Evolutionary conservation across 2,113 vertebrate genomes (phyloP).

Genomic region (Australoheros scitulus): DNA sequence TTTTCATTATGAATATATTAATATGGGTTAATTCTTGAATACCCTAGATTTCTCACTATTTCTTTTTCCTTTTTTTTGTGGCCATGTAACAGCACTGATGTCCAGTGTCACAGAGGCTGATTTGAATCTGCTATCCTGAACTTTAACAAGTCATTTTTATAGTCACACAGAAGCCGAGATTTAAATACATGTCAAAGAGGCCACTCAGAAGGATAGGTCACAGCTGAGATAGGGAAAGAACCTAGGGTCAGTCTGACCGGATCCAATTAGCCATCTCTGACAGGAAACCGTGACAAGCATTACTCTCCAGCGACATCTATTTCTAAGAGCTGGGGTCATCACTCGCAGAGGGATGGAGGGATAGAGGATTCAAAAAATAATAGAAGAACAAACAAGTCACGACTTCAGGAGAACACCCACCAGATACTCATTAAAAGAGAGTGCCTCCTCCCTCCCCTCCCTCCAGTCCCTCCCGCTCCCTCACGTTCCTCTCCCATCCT

Average conservation of each 20-base stretch:
- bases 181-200: conserved; percentile 61
- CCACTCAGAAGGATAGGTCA: conserved; percentile 59
- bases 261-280: conserved; percentile 73
- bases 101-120: conserved; percentile 23
- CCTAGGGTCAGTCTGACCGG: conserved; percentile 67
- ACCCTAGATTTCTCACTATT: conserved; percentile 6
- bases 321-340: conserved; percentile 35
- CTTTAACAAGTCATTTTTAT: conserved; percentile 48
- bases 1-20: conserved; percentile 22
- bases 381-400: conserved; percentile 80
- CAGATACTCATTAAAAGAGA: conserved; percentile 76
- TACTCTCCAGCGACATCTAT: conserved; percentile 41
- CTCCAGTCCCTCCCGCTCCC: background rate
- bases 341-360: conserved; percentile 25
- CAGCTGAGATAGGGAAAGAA: conserved; percentile 45
- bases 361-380: conserved; percentile 59
- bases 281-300: conserved; percentile 52
- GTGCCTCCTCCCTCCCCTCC: conserved; percentile 45
- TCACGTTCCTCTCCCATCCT: background rate
- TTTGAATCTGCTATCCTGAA: background rate
- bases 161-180: conserved; percentile 20
- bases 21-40: conserved; percentile 13
- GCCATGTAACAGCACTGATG: background rate
- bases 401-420: conserved; percentile 74
- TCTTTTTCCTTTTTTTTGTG: background rate